phyloP scores from a whole-genome alignment of 1,140 invertebrate genomes.

The Papilio machaon region DNA sequence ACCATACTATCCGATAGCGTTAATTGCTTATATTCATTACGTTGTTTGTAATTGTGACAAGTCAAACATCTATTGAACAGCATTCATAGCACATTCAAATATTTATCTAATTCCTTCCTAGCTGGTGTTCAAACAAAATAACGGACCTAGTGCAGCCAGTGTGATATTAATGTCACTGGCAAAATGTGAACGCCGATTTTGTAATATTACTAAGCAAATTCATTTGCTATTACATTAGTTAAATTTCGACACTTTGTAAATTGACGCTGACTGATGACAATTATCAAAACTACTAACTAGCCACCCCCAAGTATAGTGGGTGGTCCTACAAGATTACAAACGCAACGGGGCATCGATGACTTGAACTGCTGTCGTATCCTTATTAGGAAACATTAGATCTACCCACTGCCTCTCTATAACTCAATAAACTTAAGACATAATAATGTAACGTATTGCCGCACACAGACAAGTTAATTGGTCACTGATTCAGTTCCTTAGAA shows the following conservation, averaged over 20 bases:
- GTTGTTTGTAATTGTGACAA: constrained; percentile 22
- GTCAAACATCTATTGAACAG: constrained; percentile 17
- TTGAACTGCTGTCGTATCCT: neutral
- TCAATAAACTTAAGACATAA: neutral
- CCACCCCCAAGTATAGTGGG: neutral
- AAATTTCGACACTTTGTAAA: neutral
- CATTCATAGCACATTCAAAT: constrained; percentile 20
- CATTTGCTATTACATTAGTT: too few species aligned
- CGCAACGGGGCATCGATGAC: neutral
- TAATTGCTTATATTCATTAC: constrained; percentile 4
- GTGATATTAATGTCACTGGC: neutral
- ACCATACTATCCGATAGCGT: neutral
- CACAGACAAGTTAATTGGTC: neutral
- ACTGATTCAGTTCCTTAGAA: neutral
- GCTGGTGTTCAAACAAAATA: constrained; percentile 7
- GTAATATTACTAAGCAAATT: neutral
- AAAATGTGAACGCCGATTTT: neutral
- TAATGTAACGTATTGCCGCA: neutral
- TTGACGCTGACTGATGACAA: neutral
- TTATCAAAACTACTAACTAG: neutral
- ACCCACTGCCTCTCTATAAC: neutral
- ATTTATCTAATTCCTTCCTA: constrained; percentile 23
- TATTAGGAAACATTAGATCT: neutral
- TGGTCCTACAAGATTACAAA: neutral
- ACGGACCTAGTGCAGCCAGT: neutral